Evolutionary conservation across 2,797 vertebrate species (phyloP).

Genomic region (Pseudotriccus pelzelni): DNA sequence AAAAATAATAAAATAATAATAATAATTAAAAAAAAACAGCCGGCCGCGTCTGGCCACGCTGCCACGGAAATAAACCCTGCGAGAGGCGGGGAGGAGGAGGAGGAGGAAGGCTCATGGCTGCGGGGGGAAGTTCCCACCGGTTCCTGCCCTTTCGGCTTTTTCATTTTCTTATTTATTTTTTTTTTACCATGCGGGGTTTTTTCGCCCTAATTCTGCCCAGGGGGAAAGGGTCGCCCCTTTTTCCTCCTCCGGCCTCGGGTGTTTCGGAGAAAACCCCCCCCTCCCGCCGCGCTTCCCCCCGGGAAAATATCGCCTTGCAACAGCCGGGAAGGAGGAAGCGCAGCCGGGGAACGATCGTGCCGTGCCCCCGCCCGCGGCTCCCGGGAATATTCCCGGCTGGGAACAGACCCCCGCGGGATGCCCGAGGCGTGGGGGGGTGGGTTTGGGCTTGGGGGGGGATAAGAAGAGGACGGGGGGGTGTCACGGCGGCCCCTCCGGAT

Average conservation of each 20-base stretch:
- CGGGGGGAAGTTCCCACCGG: constrained; percentile 8
- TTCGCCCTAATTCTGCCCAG: neutral
- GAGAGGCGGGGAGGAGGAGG: neutral
- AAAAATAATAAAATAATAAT: neutral
- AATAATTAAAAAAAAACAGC: neutral
- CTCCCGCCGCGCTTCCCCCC: neutral
- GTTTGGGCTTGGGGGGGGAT: neutral
- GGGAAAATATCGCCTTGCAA: neutral
- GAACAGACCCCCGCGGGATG: neutral
- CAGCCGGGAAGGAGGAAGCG: constrained; percentile 7
- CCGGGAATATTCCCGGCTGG: neutral
- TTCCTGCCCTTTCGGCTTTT: neutral
- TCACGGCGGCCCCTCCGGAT: neutral
- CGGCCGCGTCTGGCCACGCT: neutral
- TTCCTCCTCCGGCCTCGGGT: neutral
- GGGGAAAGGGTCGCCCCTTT: neutral
- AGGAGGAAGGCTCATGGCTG: neutral
- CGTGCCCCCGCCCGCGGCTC: neutral
- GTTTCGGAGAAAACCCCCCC: neutral
- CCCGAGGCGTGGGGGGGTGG: neutral
- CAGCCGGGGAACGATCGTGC: neutral
- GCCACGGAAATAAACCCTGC: neutral
- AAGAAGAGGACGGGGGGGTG: too few species aligned
- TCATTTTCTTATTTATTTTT: neutral
- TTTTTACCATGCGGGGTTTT: neutral